These are phyloP conservation scores for Amblyteles armatorius DNA, from an alignment of 2,888 invertebrate genomes.

Conservation along the genomic window DNA sequence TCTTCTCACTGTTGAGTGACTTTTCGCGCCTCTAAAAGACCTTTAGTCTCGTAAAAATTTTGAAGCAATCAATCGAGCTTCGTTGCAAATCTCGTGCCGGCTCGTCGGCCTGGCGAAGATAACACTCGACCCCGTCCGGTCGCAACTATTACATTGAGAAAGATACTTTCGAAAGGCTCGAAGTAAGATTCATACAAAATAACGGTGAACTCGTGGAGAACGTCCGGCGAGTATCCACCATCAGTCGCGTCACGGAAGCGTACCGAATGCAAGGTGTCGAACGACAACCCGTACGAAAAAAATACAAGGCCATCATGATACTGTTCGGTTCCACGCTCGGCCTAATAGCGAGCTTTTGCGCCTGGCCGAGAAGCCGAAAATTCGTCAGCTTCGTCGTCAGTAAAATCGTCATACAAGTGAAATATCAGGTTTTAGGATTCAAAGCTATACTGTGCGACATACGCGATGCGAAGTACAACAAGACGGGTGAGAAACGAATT, in stretches of 20 bases:
- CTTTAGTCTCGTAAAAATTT: neutral
- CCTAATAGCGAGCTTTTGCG: slow-evolving; percentile 66
- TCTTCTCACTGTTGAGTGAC: neutral
- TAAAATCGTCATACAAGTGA: slow-evolving; percentile 75
- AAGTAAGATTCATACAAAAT: neutral
- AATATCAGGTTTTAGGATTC: slow-evolving; percentile 87
- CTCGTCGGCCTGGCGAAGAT: neutral
- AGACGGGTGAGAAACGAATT: slow-evolving; percentile 83
- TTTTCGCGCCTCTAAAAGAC: neutral
- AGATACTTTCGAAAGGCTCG: neutral
- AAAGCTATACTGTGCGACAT: slow-evolving; percentile 88
- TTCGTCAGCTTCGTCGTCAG: slow-evolving; percentile 85
- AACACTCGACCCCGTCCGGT: neutral
- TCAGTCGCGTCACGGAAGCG: slow-evolving; percentile 31
- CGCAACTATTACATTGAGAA: neutral
- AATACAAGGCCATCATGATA: slow-evolving; percentile 64
- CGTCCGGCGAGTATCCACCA: neutral
- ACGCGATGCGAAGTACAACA: slow-evolving; percentile 86
- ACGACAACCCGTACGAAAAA: slow-evolving; percentile 48
- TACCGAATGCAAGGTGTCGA: slow-evolving; percentile 54
- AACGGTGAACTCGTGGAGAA: neutral
- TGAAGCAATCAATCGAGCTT: neutral
- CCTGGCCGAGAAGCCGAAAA: slow-evolving; percentile 84
- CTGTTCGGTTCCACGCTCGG: slow-evolving; percentile 69
- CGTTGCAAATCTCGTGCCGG: neutral